A percentile compares a stretch with the other conserved stretches of the same genome.
phyloP scores from a whole-genome alignment of 2,888 invertebrate species.

The Exocentrus adspersus region DNA sequence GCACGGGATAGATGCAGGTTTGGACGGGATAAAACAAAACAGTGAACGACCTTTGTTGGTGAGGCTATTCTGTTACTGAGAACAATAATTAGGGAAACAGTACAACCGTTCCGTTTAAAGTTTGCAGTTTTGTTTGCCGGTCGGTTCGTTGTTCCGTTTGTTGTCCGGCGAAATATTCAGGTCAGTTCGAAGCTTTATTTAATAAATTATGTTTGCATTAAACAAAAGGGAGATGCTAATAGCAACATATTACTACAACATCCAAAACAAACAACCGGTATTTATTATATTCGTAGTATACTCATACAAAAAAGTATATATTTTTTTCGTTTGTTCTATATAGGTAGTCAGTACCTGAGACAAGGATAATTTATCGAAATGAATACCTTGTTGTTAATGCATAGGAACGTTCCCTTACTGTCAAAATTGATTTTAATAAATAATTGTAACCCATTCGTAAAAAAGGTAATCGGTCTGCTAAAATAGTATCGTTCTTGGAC shows the following conservation, averaged over 20 bases:
- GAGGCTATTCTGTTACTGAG: too few species aligned
- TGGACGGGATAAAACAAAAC: too few species aligned
- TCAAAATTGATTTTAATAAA: slow-evolving; percentile 27
- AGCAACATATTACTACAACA: not conserved
- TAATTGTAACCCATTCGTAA: slow-evolving; percentile 22
- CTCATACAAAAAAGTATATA: not conserved
- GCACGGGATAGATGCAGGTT: too few species aligned
- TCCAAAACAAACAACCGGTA: not conserved
- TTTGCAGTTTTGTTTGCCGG: too few species aligned
- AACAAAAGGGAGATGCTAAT: not conserved
- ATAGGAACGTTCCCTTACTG: not conserved
- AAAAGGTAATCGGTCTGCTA: slow-evolving; percentile 30
- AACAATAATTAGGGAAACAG: too few species aligned
- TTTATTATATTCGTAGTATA: not conserved
- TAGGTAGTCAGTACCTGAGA: slow-evolving; percentile 5
- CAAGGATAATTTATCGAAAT: slow-evolving; percentile 11
- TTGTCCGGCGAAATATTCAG: too few species aligned
- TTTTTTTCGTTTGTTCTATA: slow-evolving; percentile 9
- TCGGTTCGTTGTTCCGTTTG: too few species aligned
- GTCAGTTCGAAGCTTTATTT: not conserved
- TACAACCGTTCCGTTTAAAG: too few species aligned
- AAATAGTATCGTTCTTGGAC: slow-evolving; percentile 36
- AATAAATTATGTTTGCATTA: slow-evolving; percentile 1
- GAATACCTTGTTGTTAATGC: slow-evolving; percentile 8
- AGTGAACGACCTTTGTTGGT: too few species aligned